Conservation (phyloP, 2,888 invertebrate species). For the Drosophila borealis region DNA sequence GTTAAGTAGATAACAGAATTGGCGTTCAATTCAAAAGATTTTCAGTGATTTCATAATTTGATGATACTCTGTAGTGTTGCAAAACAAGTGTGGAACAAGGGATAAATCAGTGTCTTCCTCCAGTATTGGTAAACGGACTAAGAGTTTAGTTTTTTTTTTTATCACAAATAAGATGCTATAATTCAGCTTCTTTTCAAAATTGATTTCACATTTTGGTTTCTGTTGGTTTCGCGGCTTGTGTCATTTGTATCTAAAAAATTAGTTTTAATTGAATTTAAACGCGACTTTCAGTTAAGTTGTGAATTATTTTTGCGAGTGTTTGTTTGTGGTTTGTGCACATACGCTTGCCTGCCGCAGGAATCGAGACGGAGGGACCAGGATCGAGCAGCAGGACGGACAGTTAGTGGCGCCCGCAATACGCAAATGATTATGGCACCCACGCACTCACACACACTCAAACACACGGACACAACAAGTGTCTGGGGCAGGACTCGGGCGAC, state of each 20-base stretch:
- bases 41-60: too few relatives aligned
- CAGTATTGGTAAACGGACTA: too few relatives aligned
- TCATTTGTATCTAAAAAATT: constrained; percentile 5
- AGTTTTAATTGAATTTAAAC: constrained; percentile 17
- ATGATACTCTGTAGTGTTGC: too few relatives aligned
- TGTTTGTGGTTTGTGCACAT: constrained; percentile 38
- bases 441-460: constrained; percentile 27
- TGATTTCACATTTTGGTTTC: too few relatives aligned
- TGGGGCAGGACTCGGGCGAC: constrained; percentile 51
- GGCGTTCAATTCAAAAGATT: too few relatives aligned
- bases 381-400: constrained; percentile 9
- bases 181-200: too few relatives aligned
- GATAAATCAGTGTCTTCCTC: too few relatives aligned
- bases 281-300: constrained; percentile 8
- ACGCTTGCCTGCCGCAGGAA: constrained; percentile 21
- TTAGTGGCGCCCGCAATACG: constrained; percentile 60
- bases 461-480: constrained; percentile 43
- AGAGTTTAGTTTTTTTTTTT: too few relatives aligned
- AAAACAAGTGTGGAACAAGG: too few relatives aligned
- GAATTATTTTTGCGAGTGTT: constrained; percentile 46
- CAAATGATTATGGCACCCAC: constrained; percentile 60
- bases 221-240: constrained; percentile 1
- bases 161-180: too few relatives aligned
- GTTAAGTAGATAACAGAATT: too few relatives aligned
- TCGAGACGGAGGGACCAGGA: constrained; percentile 9